Base-by-base conservation (phyloP, 2,888 invertebrate species). In the Stegophylla sp. region DNA sequence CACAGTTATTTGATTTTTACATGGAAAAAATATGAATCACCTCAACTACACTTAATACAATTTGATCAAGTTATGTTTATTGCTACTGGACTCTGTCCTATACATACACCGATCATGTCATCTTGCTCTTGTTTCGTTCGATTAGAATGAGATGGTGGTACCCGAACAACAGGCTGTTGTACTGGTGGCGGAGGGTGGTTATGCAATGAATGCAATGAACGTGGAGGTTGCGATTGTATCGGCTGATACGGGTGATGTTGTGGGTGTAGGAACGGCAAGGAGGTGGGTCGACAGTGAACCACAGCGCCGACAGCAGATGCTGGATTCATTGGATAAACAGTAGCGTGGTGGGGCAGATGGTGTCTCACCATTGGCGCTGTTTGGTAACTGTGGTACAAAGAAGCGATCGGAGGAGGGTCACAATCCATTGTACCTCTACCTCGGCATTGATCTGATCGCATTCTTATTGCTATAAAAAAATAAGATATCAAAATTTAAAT, bases 61-160 rank as follows among this genome's bases (percentile, higher is more conserved):
- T 67, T 77, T 69, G 67, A 51, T 79, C 79, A 79, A 61, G 79
- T 71, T 63, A 79, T 79, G 12, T 79, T 71, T 79, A 79, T 79
- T 69, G 71, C 71, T 61, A 79, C 79, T 23, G 71, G 79, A 71
- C 79, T 79, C 63, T 79, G 79, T n/a, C 79, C 79, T 23, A 79
- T 79, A 79, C 79, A 79, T 61, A 79, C 79, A 69, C 79, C 69
- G 23, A 79, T 79, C 69, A 79, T 79, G 28, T 79, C 79, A 71
- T 79, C 79, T 79, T 71, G 79, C 34, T 79, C 79, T 79, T 79
- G 79, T 71, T 79, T 79, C 48, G 79, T 71, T 71, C 71, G 79
- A 71, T 79, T 79, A 2, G 79, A 59, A 79, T 79, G 71, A n/a
- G 67, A 67, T 4, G 69, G 71, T 43, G 69, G 79, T 17, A 71